Evolutionary conservation across 2,888 invertebrate genomes (phyloP).

Genomic region (Luperina testacea): DNA sequence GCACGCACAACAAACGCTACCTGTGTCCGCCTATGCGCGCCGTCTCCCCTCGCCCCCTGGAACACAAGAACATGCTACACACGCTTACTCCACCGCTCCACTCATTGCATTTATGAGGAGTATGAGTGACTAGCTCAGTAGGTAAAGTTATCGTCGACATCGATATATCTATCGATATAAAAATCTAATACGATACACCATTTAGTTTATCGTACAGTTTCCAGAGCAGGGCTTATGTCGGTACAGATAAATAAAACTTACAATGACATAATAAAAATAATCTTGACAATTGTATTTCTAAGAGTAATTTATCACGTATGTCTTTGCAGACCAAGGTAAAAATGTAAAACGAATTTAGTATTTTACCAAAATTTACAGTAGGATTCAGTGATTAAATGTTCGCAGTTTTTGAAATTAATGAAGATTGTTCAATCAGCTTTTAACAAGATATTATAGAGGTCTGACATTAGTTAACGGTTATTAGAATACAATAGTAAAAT

Average conservation of each 20-base stretch:
- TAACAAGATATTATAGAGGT: neutral
- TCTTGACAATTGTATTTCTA: neutral
- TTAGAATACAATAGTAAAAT: neutral
- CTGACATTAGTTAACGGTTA: neutral
- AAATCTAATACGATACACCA: neutral
- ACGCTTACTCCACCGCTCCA: conserved; percentile 81
- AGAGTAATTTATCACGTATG: neutral
- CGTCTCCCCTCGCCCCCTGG: conserved; percentile 87
- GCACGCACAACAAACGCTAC: conserved; percentile 91
- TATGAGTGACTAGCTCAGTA: conserved; percentile 2
- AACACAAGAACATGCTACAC: conserved; percentile 90
- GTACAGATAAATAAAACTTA: neutral
- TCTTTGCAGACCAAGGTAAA: neutral
- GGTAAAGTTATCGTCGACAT: neutral
- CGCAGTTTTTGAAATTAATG: neutral
- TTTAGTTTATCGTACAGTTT: neutral
- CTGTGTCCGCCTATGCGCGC: conserved; percentile 88
- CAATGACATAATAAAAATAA: neutral
- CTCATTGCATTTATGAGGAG: conserved; percentile 42
- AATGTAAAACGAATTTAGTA: neutral
- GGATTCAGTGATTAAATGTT: neutral
- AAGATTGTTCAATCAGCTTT: neutral
- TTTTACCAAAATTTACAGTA: neutral
- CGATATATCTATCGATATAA: neutral
- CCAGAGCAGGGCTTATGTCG: too few species aligned